phyloP scores from a whole-genome alignment of 2,888 invertebrate genomes.

The Thera obeliscata region DNA sequence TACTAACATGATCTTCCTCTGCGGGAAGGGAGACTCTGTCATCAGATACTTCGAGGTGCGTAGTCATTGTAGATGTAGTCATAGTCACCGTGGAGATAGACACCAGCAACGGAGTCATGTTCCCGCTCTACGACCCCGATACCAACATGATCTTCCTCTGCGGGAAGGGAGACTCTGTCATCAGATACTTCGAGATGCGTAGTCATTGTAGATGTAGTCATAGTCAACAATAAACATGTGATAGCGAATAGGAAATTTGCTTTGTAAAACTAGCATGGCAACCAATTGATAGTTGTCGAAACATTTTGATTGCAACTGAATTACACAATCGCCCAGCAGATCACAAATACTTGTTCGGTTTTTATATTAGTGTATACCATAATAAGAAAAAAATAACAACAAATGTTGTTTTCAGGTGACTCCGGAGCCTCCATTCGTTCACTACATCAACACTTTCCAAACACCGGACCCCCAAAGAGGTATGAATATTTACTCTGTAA shows the following conservation, averaged over 20 bases:
- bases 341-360: too few species aligned
- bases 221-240: too few species aligned
- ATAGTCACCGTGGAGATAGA: background rate
- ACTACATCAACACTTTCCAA: conserved; percentile 98
- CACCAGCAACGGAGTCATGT: conserved; percentile 97
- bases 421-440: conserved; percentile 96
- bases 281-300: too few species aligned
- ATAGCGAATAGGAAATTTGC: too few species aligned
- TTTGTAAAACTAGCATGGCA: too few species aligned
- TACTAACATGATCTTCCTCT: too few species aligned
- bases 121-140: conserved; percentile 98
- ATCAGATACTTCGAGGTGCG: too few species aligned
- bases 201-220: background rate
- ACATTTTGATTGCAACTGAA: too few species aligned
- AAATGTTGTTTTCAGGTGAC: conserved; percentile 86
- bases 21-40: too few species aligned
- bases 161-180: conserved; percentile 99
- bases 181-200: conserved; percentile 92
- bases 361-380: too few species aligned
- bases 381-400: too few species aligned
- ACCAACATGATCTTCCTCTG: conserved; percentile 97
- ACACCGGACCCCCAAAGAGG: conserved; percentile 99
- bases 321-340: too few species aligned
- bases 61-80: background rate
- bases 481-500: conserved; percentile 34